Evolutionary conservation across 2,888 invertebrate species (phyloP), one percentile per base, ranked within the genome.

Genomic region (Stictocephala bisonia): DNA sequence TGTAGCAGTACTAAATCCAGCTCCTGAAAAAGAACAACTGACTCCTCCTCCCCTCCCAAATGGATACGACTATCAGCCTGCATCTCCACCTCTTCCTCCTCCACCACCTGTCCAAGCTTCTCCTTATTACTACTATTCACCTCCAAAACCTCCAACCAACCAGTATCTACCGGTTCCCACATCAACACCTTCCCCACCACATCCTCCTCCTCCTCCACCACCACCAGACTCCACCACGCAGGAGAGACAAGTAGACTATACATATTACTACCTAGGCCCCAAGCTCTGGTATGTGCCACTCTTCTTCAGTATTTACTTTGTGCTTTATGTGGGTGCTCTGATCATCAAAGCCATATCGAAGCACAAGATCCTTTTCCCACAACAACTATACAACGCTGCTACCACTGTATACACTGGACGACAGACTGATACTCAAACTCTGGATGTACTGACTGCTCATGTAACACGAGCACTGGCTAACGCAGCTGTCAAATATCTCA

Each of bases 241-340:
- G 31, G 78, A 60, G 27, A 77, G 58, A 64, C 78, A 72, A 83
- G 81, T 80, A 83, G 82, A 60, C 83, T 91, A 90, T 85, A 91
- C 91, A 81, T 92, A 92, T 82, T 92, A 92, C 80, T 91, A 90
- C 80, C 86, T 92, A 74, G 92, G 92, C 1, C 88, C 90, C 79
- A 92, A 92, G 80, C 84, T 92, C 35, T 92, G 91, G 87, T 92
- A 92, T 81, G 85, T 92, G 75, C 92, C 92, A 0, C 83, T 92
- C 51, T 92, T 92, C 82, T 92, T 92, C 81, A 91, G 91, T 81
- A 89, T 92, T 13, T 92, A 86, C 76, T 85, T 86, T 77, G 83
- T 85, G 66, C 84, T 91, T 72, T 92, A 92, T 80, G 90, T 92
- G 0, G 90, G 89, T 1, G 90, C 91, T 18, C 85, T 92, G 26